phyloP scores from a whole-genome alignment of 2,888 invertebrate genomes.

The Parnassius mnemosyne region DNA sequence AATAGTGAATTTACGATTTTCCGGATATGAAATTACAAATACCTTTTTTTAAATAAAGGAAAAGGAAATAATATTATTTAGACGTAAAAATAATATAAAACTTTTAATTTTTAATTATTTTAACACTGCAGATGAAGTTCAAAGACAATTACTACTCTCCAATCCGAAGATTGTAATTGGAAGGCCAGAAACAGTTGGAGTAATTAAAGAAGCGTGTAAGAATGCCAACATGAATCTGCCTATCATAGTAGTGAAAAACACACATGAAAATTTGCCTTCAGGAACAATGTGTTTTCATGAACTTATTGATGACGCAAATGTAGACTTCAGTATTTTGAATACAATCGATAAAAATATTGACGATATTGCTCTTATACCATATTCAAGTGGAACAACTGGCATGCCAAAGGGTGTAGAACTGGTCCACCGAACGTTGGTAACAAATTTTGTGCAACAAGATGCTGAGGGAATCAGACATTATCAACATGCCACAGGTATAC shows the following conservation, averaged over 20 bases:
- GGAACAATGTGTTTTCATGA: conserved; percentile 82
- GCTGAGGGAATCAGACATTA: conserved; percentile 41
- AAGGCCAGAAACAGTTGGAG: conserved; percentile 66
- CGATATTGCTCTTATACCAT: conserved; percentile 85
- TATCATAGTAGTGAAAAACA: conserved; percentile 59
- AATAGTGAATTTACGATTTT: too few relatives aligned
- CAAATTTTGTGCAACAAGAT: conserved; percentile 61
- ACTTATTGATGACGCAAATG: conserved; percentile 63
- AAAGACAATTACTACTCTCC: conserved; percentile 81
- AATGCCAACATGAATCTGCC: conserved; percentile 68
- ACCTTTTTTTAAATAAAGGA: too few relatives aligned
- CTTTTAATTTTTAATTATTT: too few relatives aligned
- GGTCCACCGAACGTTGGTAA: conserved; percentile 78
- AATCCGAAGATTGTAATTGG: conserved; percentile 82
- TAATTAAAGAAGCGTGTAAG: conserved; percentile 67
- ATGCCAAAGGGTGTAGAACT: conserved; percentile 87
- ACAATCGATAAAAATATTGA: conserved; percentile 59
- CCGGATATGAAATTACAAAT: background rate
- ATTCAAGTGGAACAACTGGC: conserved; percentile 93
- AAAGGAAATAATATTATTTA: background rate
- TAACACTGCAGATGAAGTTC: conserved; percentile 84
- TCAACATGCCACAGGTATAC: conserved; percentile 53
- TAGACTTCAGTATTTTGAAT: conserved; percentile 72
- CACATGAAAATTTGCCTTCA: conserved; percentile 54
- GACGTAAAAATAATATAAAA: background rate